Base-by-base conservation (phyloP, 2,888 invertebrate species). In the Megalurothrips usitatus region DNA sequence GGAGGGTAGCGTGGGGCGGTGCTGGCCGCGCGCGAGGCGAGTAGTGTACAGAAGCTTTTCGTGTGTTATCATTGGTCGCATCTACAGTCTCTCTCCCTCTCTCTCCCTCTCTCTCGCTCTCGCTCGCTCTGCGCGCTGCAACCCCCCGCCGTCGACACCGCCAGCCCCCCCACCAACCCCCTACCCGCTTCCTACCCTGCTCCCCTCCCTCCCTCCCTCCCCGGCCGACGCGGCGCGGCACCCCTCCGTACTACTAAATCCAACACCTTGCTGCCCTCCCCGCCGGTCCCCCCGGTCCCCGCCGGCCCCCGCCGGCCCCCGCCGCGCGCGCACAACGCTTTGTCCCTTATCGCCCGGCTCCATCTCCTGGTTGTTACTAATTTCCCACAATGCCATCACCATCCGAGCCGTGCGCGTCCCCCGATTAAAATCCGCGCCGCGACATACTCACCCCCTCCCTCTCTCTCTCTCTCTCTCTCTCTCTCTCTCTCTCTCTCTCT, bases 351-450 rank as follows among this genome's bases (percentile, higher is more conserved):
- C 68, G 26, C 68, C 26, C 23, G 68, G 23, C 23, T 75, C 26
- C 68, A 75, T 75, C 68, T 75, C 68, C 68, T 75, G 68, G 68
- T 75, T 75, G 68, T 26, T 75, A 75, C 68, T 75, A 75, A 75
- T 75, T 75, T 75, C 68, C 68, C 68, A 75, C 68, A 75, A 75
- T 75, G 68, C 68, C 68, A 75, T 68, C 52, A 23, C 68, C 68
- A 75, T 26, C 68, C 68, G 58, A 11, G 17, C 14, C 58, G 10
- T 17, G 58, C 52, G 52, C 58, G 58, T 17, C 58, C 58, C 19
- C 58, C 34, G 34, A 43, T 43, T 2, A 43, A 43, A 43, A 43
- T 43, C 34, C 34, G 34, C 34, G 34, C 34, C 34, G 2, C 6
- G 34, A 2, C 34, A 43, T 43, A 43, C 34, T 43, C 34, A 43